Conservation (phyloP, 2,888 invertebrate species). For the Adelphocoris suturalis region DNA sequence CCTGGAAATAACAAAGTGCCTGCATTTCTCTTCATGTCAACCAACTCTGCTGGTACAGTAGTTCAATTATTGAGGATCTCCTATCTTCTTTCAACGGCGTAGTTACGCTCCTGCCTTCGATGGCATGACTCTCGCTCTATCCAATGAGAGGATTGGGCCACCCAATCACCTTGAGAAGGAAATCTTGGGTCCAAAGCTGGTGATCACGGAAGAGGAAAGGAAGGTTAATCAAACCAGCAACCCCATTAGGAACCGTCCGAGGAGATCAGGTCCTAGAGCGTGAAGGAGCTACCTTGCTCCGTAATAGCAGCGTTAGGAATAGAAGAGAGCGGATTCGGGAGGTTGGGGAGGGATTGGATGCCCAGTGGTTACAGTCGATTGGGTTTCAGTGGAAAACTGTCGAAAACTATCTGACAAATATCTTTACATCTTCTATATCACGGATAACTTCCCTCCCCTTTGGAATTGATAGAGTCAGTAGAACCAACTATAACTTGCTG, state of each 20-base stretch:
- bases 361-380: slow-evolving; percentile 50
- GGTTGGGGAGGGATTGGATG: slow-evolving; percentile 29
- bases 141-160: background rate
- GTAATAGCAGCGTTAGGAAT: background rate
- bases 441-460: background rate
- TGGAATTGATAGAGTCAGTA: too few relatives aligned
- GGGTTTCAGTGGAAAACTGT: slow-evolving; percentile 56
- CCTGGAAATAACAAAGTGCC: too few relatives aligned
- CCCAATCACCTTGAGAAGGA: background rate
- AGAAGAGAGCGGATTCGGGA: background rate
- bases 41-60: too few relatives aligned
- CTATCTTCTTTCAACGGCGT: too few relatives aligned
- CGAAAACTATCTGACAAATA: slow-evolving; percentile 46
- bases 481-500: too few relatives aligned
- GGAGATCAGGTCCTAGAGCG: slow-evolving; percentile 56
- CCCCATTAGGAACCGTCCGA: slow-evolving; percentile 66
- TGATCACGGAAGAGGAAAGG: slow-evolving; percentile 35
- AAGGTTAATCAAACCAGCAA: slow-evolving; percentile 58
- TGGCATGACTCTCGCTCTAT: too few relatives aligned
- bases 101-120: too few relatives aligned
- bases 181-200: slow-evolving; percentile 38
- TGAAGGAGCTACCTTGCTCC: slow-evolving; percentile 31
- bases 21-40: too few relatives aligned
- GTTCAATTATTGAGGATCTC: too few relatives aligned
- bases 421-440: slow-evolving; percentile 31